phyloP scores from a whole-genome alignment of 2,113 vertebrate species.

The Dendropsophus ebraccatus region DNA sequence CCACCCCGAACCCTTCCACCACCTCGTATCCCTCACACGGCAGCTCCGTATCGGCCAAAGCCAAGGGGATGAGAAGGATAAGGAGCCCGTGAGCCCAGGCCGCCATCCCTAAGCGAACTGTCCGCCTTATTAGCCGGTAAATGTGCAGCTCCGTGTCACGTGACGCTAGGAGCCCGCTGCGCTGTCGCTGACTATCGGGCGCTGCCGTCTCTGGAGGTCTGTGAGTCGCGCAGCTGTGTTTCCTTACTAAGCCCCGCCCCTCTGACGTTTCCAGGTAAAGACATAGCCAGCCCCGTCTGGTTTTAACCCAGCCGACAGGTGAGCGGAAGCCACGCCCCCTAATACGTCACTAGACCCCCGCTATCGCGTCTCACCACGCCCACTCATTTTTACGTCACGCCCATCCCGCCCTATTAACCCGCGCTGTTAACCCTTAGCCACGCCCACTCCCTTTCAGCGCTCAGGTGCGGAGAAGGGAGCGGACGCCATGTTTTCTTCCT shows the following conservation, averaged over 20 bases:
- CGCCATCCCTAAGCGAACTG: neutral
- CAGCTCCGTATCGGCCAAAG: neutral
- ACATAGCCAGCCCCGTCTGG: neutral
- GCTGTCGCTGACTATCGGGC: neutral
- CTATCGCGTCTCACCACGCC: no score
- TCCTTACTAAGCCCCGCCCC: neutral
- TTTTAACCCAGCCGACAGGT: neutral
- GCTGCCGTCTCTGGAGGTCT: neutral
- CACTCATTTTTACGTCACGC: no score
- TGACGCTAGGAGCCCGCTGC: neutral
- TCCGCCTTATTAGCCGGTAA: no score
- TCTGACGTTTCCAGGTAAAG: neutral
- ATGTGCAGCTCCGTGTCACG: neutral
- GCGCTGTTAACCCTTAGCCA: no score
- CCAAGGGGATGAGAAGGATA: neutral
- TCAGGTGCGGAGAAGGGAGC: slow-evolving; percentile 1
- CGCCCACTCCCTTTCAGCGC: neutral
- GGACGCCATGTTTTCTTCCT: slow-evolving; percentile 10
- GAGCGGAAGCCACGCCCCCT: neutral
- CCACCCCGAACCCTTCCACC: neutral
- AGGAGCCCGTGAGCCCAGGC: slow-evolving; percentile 3
- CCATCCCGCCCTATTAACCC: no score
- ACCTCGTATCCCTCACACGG: slow-evolving; percentile 4
- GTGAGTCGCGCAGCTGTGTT: neutral
- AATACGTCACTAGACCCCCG: no score